phyloP scores from a whole-genome alignment of 1,140 invertebrate species.

The Lethocerus indicus region DNA sequence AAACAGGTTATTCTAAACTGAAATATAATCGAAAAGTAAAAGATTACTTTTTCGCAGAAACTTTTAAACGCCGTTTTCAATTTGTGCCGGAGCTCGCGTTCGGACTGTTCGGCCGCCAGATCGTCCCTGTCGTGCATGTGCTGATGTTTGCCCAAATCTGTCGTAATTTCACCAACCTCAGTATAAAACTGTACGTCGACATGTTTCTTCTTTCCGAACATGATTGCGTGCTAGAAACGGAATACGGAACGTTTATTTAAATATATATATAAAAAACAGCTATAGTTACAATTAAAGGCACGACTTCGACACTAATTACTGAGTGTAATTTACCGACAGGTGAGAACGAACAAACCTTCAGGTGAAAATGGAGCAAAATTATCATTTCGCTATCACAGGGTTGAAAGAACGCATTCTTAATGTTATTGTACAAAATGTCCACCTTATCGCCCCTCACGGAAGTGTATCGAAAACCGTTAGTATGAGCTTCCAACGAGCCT shows the following conservation, averaged over 20 bases:
- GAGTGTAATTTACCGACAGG: neutral
- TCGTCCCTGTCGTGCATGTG: conserved; percentile 99
- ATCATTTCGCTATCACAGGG: conserved; percentile 99
- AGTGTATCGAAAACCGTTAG: conserved; percentile 95
- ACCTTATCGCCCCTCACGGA: conserved; percentile 97
- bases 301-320: too few species aligned
- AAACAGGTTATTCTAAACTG: too few species aligned
- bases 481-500: conserved; percentile 81
- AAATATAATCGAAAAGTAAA: too few species aligned
- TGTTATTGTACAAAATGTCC: conserved; percentile 98
- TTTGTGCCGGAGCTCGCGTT: conserved; percentile 89
- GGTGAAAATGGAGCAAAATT: conserved; percentile 94
- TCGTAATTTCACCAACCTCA: conserved; percentile 98
- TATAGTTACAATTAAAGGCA: neutral
- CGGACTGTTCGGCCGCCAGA: conserved; percentile 94
- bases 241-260: conserved; percentile 5
- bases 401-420: conserved; percentile 99
- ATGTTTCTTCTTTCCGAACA: conserved; percentile 99
- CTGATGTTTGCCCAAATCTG: conserved; percentile 97
- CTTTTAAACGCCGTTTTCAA: conserved; percentile 95
- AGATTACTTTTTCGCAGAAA: conserved; percentile 85
- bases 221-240: conserved; percentile 68
- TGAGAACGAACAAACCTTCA: conserved; percentile 46
- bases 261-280: neutral
- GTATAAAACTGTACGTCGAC: conserved; percentile 99